phyloP scores from a whole-genome alignment of 2,797 vertebrate species.

The Nasua narica region DNA sequence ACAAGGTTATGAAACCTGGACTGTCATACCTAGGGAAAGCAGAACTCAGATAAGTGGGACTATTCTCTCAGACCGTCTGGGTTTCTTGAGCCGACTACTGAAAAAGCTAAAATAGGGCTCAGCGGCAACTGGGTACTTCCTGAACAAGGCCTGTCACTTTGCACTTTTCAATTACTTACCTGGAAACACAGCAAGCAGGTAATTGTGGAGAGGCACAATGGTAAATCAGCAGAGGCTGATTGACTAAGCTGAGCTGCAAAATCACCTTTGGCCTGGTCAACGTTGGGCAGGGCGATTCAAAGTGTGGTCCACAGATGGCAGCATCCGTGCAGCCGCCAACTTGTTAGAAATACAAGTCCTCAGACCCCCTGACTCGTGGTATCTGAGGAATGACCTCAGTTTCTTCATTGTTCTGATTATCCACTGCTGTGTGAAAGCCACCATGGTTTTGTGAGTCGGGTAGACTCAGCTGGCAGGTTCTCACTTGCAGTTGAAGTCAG shows the following conservation, averaged over 20 bases:
- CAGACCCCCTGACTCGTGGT: neutral
- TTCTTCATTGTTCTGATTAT: neutral
- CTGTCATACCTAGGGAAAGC: slow-evolving; percentile 55
- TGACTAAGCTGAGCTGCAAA: neutral
- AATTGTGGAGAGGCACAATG: neutral
- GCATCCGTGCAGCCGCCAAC: neutral
- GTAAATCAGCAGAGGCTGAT: neutral
- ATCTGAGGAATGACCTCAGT: neutral
- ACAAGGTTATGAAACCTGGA: slow-evolving; percentile 77
- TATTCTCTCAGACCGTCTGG: neutral
- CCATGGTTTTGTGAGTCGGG: neutral
- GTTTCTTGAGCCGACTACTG: neutral
- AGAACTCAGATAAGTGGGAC: slow-evolving; percentile 22
- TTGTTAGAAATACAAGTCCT: neutral
- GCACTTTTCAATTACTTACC: slow-evolving; percentile 41
- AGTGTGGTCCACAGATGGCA: neutral
- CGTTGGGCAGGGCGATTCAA: neutral
- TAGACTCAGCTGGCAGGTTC: neutral
- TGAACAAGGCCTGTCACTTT: neutral
- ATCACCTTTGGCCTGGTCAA: neutral
- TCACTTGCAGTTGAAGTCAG: neutral
- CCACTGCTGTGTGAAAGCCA: neutral
- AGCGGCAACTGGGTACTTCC: neutral
- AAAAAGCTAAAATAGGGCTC: slow-evolving; percentile 22
- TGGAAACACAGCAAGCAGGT: neutral